Percentiles rank a stretch among this genome's conserved stretches.
phyloP scores from a whole-genome alignment of 1,140 invertebrate species.

The Sinonovacula constricta region DNA sequence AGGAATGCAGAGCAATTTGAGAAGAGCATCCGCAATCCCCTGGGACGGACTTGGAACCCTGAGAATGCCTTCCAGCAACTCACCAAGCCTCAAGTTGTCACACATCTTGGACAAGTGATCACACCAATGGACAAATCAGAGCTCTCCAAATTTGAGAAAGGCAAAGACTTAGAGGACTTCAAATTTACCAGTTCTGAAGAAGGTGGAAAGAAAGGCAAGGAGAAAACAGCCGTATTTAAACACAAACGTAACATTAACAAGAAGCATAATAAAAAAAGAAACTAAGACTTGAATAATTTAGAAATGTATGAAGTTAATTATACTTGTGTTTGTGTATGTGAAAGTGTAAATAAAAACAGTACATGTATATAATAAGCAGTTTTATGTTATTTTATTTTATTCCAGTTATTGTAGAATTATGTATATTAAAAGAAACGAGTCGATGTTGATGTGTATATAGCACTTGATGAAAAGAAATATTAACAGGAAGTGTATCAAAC shows the following conservation, averaged over 20 bases:
- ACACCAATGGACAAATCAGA: conserved; percentile 86
- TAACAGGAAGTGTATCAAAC: too few species aligned
- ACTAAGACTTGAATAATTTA: too few species aligned
- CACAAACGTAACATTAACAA: not conserved
- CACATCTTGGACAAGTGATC: conserved; percentile 91
- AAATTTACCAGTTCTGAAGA: not conserved
- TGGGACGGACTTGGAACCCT: conserved; percentile 94
- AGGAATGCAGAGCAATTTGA: conserved; percentile 92
- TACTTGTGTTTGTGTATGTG: too few species aligned
- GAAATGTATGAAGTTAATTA: too few species aligned
- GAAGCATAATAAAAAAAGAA: conserved; percentile 18
- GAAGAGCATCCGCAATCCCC: conserved; percentile 89
- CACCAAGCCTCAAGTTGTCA: conserved; percentile 86
- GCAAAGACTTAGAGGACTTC: conserved; percentile 9
- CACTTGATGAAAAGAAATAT: too few species aligned
- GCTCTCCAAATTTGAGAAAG: conserved; percentile 46
- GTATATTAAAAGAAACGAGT: too few species aligned
- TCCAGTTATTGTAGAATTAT: too few species aligned
- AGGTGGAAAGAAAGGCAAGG: not conserved
- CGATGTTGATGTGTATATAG: too few species aligned
- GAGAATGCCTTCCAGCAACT: conserved; percentile 87
- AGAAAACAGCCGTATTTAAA: too few species aligned
- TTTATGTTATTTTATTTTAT: too few species aligned
- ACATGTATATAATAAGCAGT: too few species aligned
- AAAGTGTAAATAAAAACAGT: too few species aligned